Conservation (phyloP, 2,797 vertebrate genomes). For the Naso thynnoides region DNA sequence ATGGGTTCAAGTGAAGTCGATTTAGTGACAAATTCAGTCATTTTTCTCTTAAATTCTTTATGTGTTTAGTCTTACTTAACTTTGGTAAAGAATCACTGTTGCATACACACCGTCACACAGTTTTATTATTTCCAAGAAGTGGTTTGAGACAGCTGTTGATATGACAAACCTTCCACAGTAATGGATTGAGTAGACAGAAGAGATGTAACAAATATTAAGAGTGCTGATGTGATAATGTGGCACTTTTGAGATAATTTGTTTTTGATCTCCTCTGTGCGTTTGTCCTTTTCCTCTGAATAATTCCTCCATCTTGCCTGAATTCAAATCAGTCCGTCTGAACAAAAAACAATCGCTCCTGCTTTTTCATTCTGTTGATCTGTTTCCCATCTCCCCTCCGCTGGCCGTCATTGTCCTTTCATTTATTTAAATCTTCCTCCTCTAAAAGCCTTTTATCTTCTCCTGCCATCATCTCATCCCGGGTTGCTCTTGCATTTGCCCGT, state of each 20-base stretch:
- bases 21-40: too few relatives aligned
- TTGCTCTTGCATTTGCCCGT: constrained; percentile 30
- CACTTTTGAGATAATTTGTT: background rate
- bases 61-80: background rate
- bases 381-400: constrained; percentile 19
- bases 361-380: constrained; percentile 21
- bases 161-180: background rate
- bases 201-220: background rate
- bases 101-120: background rate
- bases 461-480: constrained; percentile 26
- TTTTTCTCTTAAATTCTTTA: background rate
- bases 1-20: background rate
- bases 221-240: background rate
- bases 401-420: constrained; percentile 50
- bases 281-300: background rate
- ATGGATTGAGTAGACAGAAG: background rate
- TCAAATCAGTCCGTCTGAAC: background rate
- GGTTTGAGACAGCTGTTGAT: background rate
- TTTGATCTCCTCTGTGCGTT: background rate
- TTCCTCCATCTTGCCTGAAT: background rate
- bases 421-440: constrained; percentile 48
- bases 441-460: constrained; percentile 48
- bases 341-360: background rate
- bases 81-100: background rate
- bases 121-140: background rate